Percentiles rank a stretch among this genome's conserved stretches.
Conservation (phyloP, 2,888 invertebrate genomes). For the Schizaphis graminum region DNA sequence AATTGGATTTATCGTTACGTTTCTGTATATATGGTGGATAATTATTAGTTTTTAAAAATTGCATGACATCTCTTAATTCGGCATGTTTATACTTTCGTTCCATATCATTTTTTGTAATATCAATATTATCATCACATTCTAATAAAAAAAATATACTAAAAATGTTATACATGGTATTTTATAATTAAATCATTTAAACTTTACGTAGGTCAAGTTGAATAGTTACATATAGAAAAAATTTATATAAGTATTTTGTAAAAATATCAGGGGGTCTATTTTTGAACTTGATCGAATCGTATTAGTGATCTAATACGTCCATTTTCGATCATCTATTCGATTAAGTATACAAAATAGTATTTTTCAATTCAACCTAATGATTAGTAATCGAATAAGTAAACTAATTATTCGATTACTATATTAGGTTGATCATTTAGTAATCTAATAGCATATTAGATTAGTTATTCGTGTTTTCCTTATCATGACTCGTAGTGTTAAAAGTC, state of each 20-base stretch:
- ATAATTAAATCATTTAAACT: no score
- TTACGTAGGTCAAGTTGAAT: no score
- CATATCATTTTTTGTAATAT: no score
- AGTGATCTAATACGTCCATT: constrained; percentile 22
- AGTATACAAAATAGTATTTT: constrained; percentile 6
- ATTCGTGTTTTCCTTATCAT: background rate
- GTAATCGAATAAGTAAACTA: constrained; percentile 23
- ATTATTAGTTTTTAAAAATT: background rate
- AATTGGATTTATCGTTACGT: background rate
- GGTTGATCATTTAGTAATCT: background rate
- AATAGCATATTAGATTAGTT: background rate
- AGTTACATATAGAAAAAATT: no score
- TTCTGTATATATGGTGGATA: background rate
- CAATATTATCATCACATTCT: no score
- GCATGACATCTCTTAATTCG: background rate
- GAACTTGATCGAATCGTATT: constrained; percentile 1
- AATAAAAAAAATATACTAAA: no score
- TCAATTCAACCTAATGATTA: constrained; percentile 9
- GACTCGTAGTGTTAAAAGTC: background rate
- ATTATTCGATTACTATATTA: constrained; percentile 37
- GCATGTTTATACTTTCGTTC: background rate
- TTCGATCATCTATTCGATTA: constrained; percentile 39
- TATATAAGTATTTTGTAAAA: no score
- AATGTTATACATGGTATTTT: no score
- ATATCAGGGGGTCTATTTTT: background rate